Base-by-base conservation (phyloP, 2,888 invertebrate genomes). In the Choristoneura rosaceana region DNA sequence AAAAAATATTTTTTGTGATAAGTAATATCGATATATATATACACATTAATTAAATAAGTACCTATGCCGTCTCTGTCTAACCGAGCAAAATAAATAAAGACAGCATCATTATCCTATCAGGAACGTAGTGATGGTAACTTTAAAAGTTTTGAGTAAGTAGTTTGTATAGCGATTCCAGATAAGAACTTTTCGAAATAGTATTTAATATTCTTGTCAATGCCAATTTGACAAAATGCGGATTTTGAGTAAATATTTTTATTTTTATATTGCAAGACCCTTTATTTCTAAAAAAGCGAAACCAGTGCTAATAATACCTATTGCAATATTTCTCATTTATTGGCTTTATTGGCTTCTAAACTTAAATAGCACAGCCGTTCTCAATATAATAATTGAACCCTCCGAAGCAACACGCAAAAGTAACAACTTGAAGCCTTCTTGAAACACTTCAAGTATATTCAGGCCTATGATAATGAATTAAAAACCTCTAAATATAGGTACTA, bases 281-380 rank as follows among this genome's bases (percentile, higher is more conserved):
- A 43, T 12, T 43, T 9, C 14, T 52, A 52, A 52, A 52, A 52
- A 52, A 14, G 15, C 2, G 0, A 52, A 52, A 17, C 50, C 15
- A 9, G 14, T 14, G 7, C 3, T 52, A 52, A 5, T 15, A 14
- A 15, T 52, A 9, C 5, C 15, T 52, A 52, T 52, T 17, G 15
- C 86, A 70, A 58, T 81, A 17, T 78, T 81, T 70, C 17, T 90
- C 64, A 76, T 84, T 50, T 77, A 82, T 74, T 91, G 90, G 90
- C 80, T 89, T n/a, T 87, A 88, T 76, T 87, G 86, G 82, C 87
- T 83, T 73, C 76, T 71, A 17, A 85, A 88, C 74, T 78, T 80
- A n/a, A 82, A 80, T 43, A 82, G 80, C 73, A 78, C 83, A 17
- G 73, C 76, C 70, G 76, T 81, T 74, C 68, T 84, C 67, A 79